Evolutionary conservation across 2,113 vertebrate genomes (phyloP).

Genomic region (Gymnorhina tibicen): DNA sequence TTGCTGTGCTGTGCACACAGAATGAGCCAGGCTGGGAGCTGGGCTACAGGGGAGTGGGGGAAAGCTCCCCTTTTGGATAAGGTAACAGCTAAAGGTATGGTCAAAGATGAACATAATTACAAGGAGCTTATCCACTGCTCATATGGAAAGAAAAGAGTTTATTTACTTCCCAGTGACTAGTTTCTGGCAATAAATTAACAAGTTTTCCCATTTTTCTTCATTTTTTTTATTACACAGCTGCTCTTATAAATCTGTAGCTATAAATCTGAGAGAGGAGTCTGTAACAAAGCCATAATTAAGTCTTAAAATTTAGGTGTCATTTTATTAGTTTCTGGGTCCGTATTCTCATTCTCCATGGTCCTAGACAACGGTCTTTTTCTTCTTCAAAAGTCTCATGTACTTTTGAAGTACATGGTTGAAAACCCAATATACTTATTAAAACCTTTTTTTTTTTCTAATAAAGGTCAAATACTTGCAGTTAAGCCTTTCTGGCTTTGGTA

Average conservation of each 20-base stretch:
- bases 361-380: not conserved
- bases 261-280: conserved; percentile 1
- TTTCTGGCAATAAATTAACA: not conserved
- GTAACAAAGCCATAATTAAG: conserved; percentile 10
- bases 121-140: not conserved
- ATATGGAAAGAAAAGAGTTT: not conserved
- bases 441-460: not conserved
- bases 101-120: not conserved
- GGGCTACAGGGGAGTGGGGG: not conserved
- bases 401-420: not conserved
- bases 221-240: conserved; percentile 9
- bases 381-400: not conserved
- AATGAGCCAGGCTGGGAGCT: not conserved
- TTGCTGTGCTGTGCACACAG: not conserved
- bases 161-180: not conserved
- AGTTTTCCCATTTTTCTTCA: not conserved
- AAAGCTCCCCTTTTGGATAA: not conserved
- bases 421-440: not conserved
- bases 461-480: not conserved
- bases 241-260: conserved; percentile 28
- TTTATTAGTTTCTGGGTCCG: not conserved
- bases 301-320: not conserved
- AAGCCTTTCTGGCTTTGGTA: not conserved
- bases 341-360: not conserved
- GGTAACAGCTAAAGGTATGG: not conserved